A percentile compares a stretch with the other conserved stretches of the same genome.
These are phyloP conservation scores for Carpatolechia fugitivella DNA, from an alignment of 2,888 invertebrate genomes.

Conservation along the genomic window DNA sequence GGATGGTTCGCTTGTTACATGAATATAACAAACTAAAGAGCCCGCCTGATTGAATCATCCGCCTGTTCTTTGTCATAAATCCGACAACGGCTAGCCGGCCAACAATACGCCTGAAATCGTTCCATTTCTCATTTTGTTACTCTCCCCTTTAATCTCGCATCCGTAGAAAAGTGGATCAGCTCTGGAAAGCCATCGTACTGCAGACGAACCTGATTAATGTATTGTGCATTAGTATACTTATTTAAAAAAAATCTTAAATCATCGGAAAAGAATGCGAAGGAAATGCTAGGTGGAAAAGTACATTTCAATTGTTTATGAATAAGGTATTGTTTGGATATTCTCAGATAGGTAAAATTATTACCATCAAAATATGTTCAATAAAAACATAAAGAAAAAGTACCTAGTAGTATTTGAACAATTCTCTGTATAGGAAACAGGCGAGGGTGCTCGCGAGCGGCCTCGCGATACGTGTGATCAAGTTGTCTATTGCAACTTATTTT, in stretches of 20 bases:
- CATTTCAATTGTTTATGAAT: too few relatives aligned
- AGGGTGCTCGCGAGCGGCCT: conserved; percentile 27
- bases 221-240: conserved; percentile 38
- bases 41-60: conserved; percentile 77
- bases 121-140: conserved; percentile 79
- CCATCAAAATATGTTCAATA: too few relatives aligned
- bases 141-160: conserved; percentile 78
- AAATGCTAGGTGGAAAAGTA: too few relatives aligned
- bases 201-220: conserved; percentile 73
- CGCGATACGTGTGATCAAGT: conserved; percentile 35
- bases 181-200: conserved; percentile 74
- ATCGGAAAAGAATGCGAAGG: too few relatives aligned
- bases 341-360: too few relatives aligned
- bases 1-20: conserved; percentile 55
- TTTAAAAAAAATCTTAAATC: too few relatives aligned
- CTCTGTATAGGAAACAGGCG: conserved; percentile 33
- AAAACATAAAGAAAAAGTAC: conserved; percentile 25
- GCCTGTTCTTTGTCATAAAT: conserved; percentile 78
- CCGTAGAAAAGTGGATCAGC: conserved; percentile 78
- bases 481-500: conserved; percentile 27
- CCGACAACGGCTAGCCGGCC: conserved; percentile 73
- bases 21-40: conserved; percentile 78
- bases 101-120: conserved; percentile 78
- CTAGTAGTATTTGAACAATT: conserved; percentile 34
- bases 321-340: too few relatives aligned